Evolutionary conservation across 2,113 vertebrate genomes (phyloP).

Genomic region (Alouatta palliata): DNA sequence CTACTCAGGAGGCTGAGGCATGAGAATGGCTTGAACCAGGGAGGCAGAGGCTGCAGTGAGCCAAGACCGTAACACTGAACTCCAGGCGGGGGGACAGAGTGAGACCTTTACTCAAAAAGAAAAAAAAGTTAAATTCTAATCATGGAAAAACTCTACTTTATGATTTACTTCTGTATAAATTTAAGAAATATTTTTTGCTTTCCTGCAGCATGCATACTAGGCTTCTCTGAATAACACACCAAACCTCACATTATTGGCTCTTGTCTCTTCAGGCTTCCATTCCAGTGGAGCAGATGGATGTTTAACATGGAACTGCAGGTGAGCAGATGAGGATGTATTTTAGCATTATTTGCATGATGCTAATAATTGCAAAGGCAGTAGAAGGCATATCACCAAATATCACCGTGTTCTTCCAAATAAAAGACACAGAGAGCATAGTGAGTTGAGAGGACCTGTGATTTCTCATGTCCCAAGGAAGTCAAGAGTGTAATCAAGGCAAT

Average conservation of each 20-base stretch:
- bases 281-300: neutral
- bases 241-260: rapidly evolving
- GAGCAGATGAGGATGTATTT: too few relatives aligned
- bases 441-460: neutral
- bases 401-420: neutral
- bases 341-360: neutral
- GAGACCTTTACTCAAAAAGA: neutral
- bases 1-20: too few relatives aligned
- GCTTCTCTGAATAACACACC: rapidly evolving
- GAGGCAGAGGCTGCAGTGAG: too few relatives aligned
- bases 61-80: too few relatives aligned
- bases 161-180: neutral
- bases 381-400: neutral
- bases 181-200: neutral
- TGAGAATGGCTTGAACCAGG: too few relatives aligned
- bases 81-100: too few relatives aligned
- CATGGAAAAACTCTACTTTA: neutral
- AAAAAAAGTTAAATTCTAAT: neutral
- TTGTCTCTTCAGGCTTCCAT: neutral
- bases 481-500: neutral
- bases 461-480: neutral
- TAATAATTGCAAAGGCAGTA: rapidly evolving
- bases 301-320: too few relatives aligned
- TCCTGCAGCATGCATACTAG: rapidly evolving
- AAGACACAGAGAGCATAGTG: neutral